A percentile compares a stretch with the other conserved stretches of the same genome.
Conservation (phyloP, 2,888 invertebrate species). For the Amblyjoppa fuscipennis region DNA sequence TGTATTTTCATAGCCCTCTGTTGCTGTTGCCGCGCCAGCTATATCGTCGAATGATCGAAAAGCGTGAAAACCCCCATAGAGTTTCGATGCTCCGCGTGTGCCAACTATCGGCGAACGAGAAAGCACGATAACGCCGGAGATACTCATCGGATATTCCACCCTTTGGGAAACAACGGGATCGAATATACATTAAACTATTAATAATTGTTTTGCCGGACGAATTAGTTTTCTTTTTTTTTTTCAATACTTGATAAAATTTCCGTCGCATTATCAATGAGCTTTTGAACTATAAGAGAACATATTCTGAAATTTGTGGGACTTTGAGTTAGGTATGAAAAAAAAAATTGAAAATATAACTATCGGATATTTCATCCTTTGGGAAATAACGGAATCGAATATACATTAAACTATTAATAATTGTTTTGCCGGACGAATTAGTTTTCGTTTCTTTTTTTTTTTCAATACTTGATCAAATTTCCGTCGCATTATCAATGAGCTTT, state of each 20-base stretch:
- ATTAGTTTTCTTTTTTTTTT: not conserved
- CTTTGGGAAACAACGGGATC: not conserved
- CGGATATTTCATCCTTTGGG: not conserved
- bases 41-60: constrained; percentile 56
- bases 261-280: not conserved
- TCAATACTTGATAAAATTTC: not conserved
- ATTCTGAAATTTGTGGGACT: no score
- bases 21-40: constrained; percentile 5
- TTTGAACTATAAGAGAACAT: not conserved
- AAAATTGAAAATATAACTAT: not conserved
- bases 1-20: constrained; percentile 54
- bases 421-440: not conserved
- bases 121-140: constrained; percentile 33
- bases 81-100: constrained; percentile 50
- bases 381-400: not conserved
- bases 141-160: constrained; percentile 15
- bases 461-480: not conserved
- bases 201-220: not conserved
- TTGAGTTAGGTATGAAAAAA: not conserved
- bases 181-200: constrained; percentile 1
- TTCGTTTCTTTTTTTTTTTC: not conserved
- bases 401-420: constrained; percentile 7
- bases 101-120: constrained; percentile 52
- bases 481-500: not conserved
- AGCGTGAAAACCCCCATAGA: constrained; percentile 58